Evolutionary conservation across 2,797 vertebrate species (phyloP).

Genomic region (Pelobates cultripes): DNA sequence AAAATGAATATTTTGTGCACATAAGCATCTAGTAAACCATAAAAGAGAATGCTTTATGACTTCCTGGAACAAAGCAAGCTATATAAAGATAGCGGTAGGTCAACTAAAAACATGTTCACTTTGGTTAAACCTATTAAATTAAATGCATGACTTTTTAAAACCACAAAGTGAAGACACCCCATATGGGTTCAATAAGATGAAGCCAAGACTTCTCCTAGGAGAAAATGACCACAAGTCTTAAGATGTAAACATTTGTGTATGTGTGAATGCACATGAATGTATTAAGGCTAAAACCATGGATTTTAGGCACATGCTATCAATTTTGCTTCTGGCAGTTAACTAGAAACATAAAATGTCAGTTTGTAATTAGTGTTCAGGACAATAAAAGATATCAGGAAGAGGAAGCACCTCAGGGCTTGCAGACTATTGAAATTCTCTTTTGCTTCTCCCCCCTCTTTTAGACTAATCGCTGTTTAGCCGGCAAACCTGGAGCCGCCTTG

Average conservation of each 20-base stretch:
- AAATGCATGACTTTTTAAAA: conserved; percentile 9
- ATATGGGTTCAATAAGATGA: conserved; percentile 33
- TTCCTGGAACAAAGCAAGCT: conserved; percentile 2
- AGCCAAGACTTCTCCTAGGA: not conserved
- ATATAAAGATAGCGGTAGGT: not conserved
- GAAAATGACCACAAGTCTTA: conserved; percentile 30
- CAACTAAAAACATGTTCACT: conserved; percentile 7
- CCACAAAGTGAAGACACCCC: not conserved
- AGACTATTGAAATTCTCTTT: conserved; percentile 42
- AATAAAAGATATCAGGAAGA: conserved; percentile 55
- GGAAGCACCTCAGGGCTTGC: conserved; percentile 47
- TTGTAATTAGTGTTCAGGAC: conserved; percentile 53
- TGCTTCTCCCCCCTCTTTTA: conserved; percentile 23
- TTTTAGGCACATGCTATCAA: conserved; percentile 47
- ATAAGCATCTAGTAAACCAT: not conserved
- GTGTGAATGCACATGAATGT: conserved; percentile 26
- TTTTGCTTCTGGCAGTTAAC: conserved; percentile 52
- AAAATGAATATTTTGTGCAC: not conserved
- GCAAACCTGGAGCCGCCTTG: conserved; percentile 3
- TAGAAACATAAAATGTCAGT: conserved; percentile 54
- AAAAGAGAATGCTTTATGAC: not conserved
- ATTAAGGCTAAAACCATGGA: conserved; percentile 21
- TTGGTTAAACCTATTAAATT: conserved; percentile 18
- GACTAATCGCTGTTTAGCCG: conserved; percentile 25
- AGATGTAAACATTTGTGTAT: conserved; percentile 40